Percentiles rank a stretch among this genome's conserved stretches.
phyloP scores from a whole-genome alignment of 2,797 vertebrate species.

The Syndactyla subalaris region DNA sequence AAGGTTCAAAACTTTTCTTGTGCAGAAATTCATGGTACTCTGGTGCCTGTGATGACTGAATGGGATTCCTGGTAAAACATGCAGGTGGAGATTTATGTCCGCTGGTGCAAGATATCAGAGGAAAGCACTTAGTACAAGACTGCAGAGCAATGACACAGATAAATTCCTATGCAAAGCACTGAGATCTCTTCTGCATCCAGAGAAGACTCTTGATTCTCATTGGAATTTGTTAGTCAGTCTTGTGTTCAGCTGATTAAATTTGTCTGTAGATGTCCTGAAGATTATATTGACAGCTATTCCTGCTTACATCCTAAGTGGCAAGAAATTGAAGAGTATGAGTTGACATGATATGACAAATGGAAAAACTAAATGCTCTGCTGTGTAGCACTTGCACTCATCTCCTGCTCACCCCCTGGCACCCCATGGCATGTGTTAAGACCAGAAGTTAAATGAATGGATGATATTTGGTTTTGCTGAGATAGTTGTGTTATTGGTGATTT shows the following conservation, averaged over 20 bases:
- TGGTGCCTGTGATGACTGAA: not conserved
- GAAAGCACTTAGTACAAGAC: slow-evolving; percentile 4
- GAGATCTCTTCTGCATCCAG: slow-evolving; percentile 23
- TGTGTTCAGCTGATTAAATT: slow-evolving; percentile 72
- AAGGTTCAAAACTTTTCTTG: not conserved
- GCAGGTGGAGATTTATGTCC: not conserved
- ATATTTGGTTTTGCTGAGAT: slow-evolving; percentile 54
- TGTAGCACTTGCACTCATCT: slow-evolving; percentile 19
- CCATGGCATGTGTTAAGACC: not conserved
- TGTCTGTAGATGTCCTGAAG: slow-evolving; percentile 61
- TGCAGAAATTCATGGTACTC: not conserved
- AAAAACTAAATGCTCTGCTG: slow-evolving; percentile 50
- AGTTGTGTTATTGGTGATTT: slow-evolving; percentile 62
- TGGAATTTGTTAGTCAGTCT: slow-evolving; percentile 68
- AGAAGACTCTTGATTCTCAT: slow-evolving; percentile 62
- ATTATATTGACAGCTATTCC: slow-evolving; percentile 78
- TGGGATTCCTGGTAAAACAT: not conserved
- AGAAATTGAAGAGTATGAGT: slow-evolving; percentile 63
- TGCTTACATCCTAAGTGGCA: slow-evolving; percentile 68
- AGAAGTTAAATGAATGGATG: slow-evolving; percentile 42
- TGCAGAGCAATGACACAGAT: slow-evolving; percentile 13
- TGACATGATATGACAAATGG: slow-evolving; percentile 73
- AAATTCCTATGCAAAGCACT: slow-evolving; percentile 21
- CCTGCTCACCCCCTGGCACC: not conserved
- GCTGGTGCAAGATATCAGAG: not conserved